phyloP scores from a whole-genome alignment of 2,113 vertebrate species.

The Odontesthes bonariensis region DNA sequence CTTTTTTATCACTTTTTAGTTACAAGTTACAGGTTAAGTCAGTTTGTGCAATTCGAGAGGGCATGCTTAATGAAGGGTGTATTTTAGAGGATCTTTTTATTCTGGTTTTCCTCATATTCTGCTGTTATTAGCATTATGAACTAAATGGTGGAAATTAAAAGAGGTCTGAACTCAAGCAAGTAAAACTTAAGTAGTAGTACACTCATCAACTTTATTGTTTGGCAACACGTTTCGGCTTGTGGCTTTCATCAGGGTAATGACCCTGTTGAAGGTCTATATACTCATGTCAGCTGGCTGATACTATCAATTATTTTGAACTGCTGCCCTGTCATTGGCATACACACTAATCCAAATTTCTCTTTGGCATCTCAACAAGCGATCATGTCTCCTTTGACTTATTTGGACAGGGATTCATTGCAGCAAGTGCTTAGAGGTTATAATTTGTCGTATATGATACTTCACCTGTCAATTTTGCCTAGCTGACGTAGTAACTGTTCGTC shows the following conservation, averaged over 20 bases:
- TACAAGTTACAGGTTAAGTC: no score
- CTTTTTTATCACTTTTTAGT: neutral
- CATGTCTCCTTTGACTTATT: neutral
- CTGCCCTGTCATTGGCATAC: neutral
- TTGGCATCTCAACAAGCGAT: constrained; percentile 5
- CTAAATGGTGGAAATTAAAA: neutral
- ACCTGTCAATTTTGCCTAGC: neutral
- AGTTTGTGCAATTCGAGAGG: no score
- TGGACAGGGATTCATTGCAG: neutral
- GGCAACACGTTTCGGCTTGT: no score
- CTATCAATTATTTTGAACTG: constrained; percentile 27
- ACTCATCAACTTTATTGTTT: neutral
- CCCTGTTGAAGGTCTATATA: neutral
- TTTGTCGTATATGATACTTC: neutral
- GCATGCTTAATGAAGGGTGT: no score
- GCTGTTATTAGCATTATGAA: neutral
- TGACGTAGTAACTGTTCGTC: neutral
- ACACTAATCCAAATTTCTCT: constrained; percentile 16
- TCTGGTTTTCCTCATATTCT: no score
- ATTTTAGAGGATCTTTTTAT: no score
- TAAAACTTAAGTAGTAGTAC: neutral
- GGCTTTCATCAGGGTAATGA: neutral
- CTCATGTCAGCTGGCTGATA: constrained; percentile 7
- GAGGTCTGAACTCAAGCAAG: neutral
- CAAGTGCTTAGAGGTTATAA: neutral